Evolutionary conservation across 35 echinoderm and acorn worm genomes (phyloP).

Genomic region (Ophioderma brevispina): DNA sequence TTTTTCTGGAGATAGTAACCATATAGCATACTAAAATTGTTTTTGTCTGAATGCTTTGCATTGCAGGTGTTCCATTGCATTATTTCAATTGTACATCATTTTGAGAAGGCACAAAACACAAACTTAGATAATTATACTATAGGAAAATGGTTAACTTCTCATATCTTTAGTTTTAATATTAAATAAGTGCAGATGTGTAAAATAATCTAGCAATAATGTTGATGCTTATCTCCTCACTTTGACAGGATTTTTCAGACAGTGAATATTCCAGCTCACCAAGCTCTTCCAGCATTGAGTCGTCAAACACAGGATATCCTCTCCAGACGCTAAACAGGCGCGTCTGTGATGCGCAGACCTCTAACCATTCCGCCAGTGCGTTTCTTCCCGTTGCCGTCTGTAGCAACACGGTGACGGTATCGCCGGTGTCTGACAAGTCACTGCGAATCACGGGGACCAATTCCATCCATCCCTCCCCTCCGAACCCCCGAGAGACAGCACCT

Average conservation of each 20-base stretch:
- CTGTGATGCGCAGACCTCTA: neutral
- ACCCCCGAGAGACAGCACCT: conserved; percentile 5
- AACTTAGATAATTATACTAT: too few relatives aligned
- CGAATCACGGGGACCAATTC: conserved; percentile 21
- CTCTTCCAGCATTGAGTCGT: conserved; percentile 33
- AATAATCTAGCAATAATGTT: too few relatives aligned
- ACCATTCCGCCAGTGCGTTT: neutral
- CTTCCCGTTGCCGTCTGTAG: neutral
- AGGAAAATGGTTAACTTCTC: too few relatives aligned
- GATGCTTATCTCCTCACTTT: neutral
- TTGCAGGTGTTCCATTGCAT: too few relatives aligned
- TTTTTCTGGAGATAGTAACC: too few relatives aligned
- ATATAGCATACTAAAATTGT: too few relatives aligned
- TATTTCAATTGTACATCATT: too few relatives aligned
- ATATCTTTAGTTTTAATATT: too few relatives aligned
- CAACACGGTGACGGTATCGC: neutral
- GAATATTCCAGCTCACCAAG: conserved; percentile 8
- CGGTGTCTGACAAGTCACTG: conserved; percentile 13
- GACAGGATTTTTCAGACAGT: conserved; percentile 34
- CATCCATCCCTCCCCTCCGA: conserved; percentile 21
- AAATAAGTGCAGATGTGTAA: too few relatives aligned
- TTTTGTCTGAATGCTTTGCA: too few relatives aligned
- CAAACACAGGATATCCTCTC: neutral
- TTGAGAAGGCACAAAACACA: too few relatives aligned
- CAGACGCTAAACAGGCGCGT: neutral